A percentile compares a stretch with the other conserved stretches of the same genome.
phyloP scores from a whole-genome alignment of 2,888 invertebrate species.

The Agyllia agylla region DNA sequence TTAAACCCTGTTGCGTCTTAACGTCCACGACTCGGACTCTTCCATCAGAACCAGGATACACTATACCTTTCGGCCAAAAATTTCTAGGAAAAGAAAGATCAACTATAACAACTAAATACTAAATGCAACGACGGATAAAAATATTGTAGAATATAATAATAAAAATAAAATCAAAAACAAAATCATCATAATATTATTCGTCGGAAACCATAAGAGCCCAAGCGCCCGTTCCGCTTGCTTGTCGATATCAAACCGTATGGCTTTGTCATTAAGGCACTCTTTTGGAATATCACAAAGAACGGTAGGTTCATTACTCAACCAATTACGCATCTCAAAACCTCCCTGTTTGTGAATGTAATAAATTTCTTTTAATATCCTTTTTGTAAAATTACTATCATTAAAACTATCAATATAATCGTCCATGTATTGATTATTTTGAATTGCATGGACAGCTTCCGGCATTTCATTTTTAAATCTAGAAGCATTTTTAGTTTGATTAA shows the following conservation, averaged over 20 bases:
- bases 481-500: constrained; percentile 29
- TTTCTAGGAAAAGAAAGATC: not conserved
- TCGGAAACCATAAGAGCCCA: constrained; percentile 41
- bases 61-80: constrained; percentile 1
- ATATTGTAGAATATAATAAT: constrained; percentile 47
- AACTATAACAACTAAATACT: not conserved
- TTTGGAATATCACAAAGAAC: constrained; percentile 47
- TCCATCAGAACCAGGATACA: constrained; percentile 11
- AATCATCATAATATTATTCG: not conserved
- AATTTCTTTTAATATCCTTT: constrained; percentile 10
- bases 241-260: constrained; percentile 24
- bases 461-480: not conserved
- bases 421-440: constrained; percentile 31
- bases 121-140: too few relatives aligned
- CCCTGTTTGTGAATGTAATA: constrained; percentile 65
- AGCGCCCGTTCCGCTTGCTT: constrained; percentile 34
- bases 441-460: constrained; percentile 34
- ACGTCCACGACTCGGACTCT: not conserved
- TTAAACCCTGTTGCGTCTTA: constrained; percentile 19
- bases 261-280: constrained; percentile 17
- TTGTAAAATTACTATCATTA: not conserved
- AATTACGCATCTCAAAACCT: constrained; percentile 76
- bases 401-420: constrained; percentile 39
- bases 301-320: constrained; percentile 69
- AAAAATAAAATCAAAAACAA: constrained; percentile 23